Conservation (phyloP, 2,797 vertebrate genomes). For the Setipinna tenuifilis region DNA sequence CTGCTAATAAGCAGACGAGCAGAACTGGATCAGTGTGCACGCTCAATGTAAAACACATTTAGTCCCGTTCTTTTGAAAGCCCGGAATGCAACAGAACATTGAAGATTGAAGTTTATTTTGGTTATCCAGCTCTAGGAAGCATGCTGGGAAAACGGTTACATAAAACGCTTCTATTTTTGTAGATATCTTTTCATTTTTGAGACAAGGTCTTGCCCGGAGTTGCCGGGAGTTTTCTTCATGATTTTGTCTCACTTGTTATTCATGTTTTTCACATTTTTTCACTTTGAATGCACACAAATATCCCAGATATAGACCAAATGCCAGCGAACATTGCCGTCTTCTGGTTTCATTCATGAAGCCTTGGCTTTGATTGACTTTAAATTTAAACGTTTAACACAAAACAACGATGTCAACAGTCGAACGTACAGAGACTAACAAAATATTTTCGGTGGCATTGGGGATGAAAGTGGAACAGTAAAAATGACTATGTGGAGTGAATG, state of each 20-base stretch:
- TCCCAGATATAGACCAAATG: background rate
- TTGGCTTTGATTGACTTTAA: background rate
- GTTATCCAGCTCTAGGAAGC: conserved; percentile 15
- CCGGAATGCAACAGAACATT: background rate
- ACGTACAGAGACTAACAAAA: background rate
- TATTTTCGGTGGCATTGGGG: background rate
- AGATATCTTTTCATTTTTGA: background rate
- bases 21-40: background rate
- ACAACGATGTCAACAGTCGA: no score
- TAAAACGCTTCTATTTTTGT: conserved; percentile 33
- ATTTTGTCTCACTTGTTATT: background rate
- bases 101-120: conserved; percentile 13
- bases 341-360: background rate
- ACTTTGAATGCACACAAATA: background rate
- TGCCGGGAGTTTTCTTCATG: background rate
- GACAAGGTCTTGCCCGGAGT: background rate
- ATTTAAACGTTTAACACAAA: background rate
- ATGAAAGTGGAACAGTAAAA: background rate
- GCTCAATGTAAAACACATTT: background rate
- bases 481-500: background rate
- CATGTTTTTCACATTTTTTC: no score
- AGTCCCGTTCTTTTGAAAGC: background rate
- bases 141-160: conserved; percentile 27
- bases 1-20: background rate
- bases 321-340: background rate